Evolutionary conservation across 2,797 vertebrate species (phyloP).

Genomic region (Enteromius treurensis): DNA sequence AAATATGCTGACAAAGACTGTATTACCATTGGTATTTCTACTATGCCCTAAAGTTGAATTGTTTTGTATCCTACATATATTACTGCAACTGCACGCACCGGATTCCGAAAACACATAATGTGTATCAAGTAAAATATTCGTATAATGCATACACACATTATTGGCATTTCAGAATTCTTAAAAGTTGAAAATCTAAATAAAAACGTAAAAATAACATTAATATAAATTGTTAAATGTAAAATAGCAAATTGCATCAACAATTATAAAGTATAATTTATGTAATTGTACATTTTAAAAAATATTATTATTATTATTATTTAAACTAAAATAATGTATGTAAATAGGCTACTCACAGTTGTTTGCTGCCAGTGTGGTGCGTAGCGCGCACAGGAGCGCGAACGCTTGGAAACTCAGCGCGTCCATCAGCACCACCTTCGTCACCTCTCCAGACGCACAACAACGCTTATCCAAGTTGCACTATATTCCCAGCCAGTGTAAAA

Average conservation of each 20-base stretch:
- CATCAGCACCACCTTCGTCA: conserved; percentile 30
- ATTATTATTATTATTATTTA: too few relatives aligned
- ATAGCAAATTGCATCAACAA: neutral
- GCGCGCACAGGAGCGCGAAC: conserved; percentile 46
- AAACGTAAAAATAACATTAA: neutral
- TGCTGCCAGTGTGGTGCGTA: conserved; percentile 39
- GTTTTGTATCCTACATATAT: neutral
- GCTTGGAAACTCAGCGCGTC: conserved; percentile 43
- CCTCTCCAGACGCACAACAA: conserved; percentile 36
- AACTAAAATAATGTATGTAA: neutral
- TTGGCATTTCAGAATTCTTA: neutral
- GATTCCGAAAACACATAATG: neutral
- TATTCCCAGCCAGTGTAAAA: conserved; percentile 54
- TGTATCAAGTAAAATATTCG: neutral
- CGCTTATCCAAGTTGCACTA: conserved; percentile 51
- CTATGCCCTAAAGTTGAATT: neutral
- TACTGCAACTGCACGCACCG: neutral
- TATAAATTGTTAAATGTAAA: neutral
- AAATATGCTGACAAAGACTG: neutral
- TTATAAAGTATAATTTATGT: neutral
- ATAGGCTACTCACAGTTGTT: conserved; percentile 54
- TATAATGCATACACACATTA: neutral
- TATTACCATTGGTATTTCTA: neutral
- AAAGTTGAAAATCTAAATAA: neutral
- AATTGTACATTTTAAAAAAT: neutral